A percentile compares a stretch with the other conserved stretches of the same genome.
Conservation (phyloP, 2,888 invertebrate genomes). For the Cantharis rufa region DNA sequence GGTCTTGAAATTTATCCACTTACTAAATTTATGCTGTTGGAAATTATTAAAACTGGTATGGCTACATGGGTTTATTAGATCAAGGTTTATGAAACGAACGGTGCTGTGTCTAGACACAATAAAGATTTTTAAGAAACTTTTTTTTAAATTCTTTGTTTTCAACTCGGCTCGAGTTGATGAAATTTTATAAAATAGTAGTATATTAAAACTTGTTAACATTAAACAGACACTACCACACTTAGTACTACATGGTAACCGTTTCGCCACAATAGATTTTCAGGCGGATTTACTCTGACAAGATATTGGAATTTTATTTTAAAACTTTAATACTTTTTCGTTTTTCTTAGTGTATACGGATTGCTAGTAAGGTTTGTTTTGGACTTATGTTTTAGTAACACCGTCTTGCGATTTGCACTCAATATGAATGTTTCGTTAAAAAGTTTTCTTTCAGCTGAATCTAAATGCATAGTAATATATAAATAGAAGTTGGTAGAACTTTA, state of each 20-base stretch:
- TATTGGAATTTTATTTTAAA: not conserved
- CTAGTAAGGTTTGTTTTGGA: not conserved
- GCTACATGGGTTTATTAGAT: not conserved
- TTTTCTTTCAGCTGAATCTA: not conserved
- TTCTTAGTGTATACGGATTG: not conserved
- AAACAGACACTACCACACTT: not conserved
- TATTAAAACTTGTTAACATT: not conserved
- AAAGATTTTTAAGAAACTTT: not conserved
- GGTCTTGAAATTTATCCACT: not conserved
- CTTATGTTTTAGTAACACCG: not conserved
- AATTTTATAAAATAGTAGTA: not conserved
- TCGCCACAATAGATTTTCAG: not conserved
- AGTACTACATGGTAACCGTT: not conserved
- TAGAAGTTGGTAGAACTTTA: not conserved
- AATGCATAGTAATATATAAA: not conserved
- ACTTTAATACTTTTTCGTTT: not conserved
- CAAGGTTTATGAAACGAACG: not conserved
- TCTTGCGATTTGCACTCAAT: not conserved
- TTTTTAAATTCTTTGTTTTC: not conserved
- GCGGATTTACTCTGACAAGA: not conserved
- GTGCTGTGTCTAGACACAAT: not conserved
- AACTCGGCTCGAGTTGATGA: not conserved
- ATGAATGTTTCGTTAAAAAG: not conserved
- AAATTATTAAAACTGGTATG: not conserved
- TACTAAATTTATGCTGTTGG: not conserved